These are phyloP conservation scores for Apostichopus japonicus DNA, from an alignment of 35 echinoderm and acorn worm species.

Conservation along the genomic window DNA sequence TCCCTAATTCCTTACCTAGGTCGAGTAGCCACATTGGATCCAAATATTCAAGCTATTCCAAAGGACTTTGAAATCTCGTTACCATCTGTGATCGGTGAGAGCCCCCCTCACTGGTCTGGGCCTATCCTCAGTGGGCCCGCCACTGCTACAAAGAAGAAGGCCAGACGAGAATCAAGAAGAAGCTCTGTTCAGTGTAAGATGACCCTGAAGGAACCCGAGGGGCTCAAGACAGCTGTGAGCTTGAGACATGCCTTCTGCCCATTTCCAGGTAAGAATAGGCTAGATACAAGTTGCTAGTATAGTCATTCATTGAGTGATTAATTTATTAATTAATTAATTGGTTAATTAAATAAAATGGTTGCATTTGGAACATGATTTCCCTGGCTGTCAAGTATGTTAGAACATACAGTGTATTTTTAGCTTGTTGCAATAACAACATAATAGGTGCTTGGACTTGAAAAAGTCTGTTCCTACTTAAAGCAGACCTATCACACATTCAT, in stretches of 20 bases:
- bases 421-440: too few relatives aligned
- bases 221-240: slow-evolving; percentile 74
- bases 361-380: too few relatives aligned
- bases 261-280: slow-evolving; percentile 64
- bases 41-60: slow-evolving; percentile 95
- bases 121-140: background rate
- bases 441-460: too few relatives aligned
- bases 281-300: background rate
- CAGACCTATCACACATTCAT: too few relatives aligned
- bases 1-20: slow-evolving; percentile 23
- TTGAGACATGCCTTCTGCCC: slow-evolving; percentile 92
- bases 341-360: too few relatives aligned
- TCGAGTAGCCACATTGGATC: slow-evolving; percentile 75
- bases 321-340: too few relatives aligned
- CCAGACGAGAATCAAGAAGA: background rate
- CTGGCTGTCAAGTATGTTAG: too few relatives aligned
- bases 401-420: too few relatives aligned
- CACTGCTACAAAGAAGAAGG: background rate
- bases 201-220: background rate
- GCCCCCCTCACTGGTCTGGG: slow-evolving; percentile 64
- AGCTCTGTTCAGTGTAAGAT: slow-evolving; percentile 30
- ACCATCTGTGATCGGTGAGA: slow-evolving; percentile 94
- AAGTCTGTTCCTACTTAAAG: too few relatives aligned
- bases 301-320: too few relatives aligned
- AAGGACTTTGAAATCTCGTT: slow-evolving; percentile 97